Percentiles rank a stretch among this genome's conserved stretches.
Conservation (phyloP, 2,113 vertebrate species). For the Pantherophis guttatus region DNA sequence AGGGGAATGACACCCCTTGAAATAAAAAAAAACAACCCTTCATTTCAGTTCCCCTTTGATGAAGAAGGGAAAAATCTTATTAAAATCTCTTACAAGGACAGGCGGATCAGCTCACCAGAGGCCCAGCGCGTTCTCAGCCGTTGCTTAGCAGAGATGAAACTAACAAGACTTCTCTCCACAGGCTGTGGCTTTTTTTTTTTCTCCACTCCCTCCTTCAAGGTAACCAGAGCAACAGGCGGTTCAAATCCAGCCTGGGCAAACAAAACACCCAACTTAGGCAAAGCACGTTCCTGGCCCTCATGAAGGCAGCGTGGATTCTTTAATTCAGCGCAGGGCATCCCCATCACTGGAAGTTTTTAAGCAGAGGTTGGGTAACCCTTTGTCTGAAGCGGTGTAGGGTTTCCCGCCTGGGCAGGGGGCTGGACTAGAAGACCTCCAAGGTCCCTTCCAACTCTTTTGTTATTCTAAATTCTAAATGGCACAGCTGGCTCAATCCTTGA, state of each 20-base stretch:
- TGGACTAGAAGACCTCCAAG: too few relatives aligned
- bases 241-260: neutral
- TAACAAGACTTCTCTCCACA: constrained; percentile 24
- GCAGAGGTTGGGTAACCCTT: too few relatives aligned
- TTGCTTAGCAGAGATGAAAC: constrained; percentile 3
- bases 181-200: constrained; percentile 5
- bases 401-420: too few relatives aligned
- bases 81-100: neutral
- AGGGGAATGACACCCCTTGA: neutral
- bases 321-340: neutral
- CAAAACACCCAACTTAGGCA: neutral
- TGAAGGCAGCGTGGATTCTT: neutral
- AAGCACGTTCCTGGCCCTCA: neutral
- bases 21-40: neutral
- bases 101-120: neutral
- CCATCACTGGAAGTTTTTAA: too few relatives aligned
- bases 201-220: neutral
- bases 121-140: neutral
- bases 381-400: too few relatives aligned
- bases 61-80: neutral
- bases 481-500: too few relatives aligned
- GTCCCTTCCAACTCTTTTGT: too few relatives aligned
- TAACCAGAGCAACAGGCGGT: constrained; percentile 54
- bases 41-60: neutral
- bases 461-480: too few relatives aligned